These are phyloP conservation scores for Dendrolimus kikuchii DNA, from an alignment of 1,140 invertebrate genomes.

Conservation along the genomic window DNA sequence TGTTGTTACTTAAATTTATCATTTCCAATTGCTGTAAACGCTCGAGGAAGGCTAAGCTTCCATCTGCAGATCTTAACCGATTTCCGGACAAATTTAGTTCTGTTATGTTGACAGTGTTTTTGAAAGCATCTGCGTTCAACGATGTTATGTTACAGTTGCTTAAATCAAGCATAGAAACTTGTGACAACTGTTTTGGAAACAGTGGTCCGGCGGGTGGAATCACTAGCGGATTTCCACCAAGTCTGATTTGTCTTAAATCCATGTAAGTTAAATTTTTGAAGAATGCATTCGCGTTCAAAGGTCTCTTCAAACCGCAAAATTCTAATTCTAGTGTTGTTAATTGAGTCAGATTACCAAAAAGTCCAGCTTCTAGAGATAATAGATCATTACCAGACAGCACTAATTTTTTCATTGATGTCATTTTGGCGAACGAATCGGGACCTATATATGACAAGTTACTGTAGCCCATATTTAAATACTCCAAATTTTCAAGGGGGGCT, in stretches of 20 bases:
- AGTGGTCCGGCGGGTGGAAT: conserved; percentile 74
- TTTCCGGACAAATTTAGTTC: conserved; percentile 77
- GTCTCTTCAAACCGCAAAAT: conserved; percentile 77
- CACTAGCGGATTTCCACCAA: conserved; percentile 79
- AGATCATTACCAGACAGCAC: conserved; percentile 80
- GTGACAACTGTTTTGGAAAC: conserved; percentile 77
- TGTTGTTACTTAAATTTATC: conserved; percentile 78
- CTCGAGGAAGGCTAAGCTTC: conserved; percentile 74
- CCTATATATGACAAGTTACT: conserved; percentile 79
- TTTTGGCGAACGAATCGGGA: conserved; percentile 78
- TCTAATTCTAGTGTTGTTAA: conserved; percentile 79
- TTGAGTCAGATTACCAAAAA: conserved; percentile 79
- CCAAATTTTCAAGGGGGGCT: conserved; percentile 77
- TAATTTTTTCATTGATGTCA: conserved; percentile 78
- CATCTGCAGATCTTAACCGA: conserved; percentile 62
- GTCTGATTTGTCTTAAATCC: conserved; percentile 78
- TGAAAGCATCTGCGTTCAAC: conserved; percentile 76
- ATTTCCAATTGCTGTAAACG: conserved; percentile 74
- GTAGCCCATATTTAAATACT: conserved; percentile 83
- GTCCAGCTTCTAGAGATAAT: conserved; percentile 77
- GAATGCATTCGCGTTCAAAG: conserved; percentile 78
- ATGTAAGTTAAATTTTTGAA: conserved; percentile 77
- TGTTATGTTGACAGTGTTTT: conserved; percentile 76
- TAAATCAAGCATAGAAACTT: conserved; percentile 76
- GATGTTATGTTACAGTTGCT: conserved; percentile 77